Evolutionary conservation across 2,888 invertebrate species (phyloP).

Genomic region (Callinectes sapidus): DNA sequence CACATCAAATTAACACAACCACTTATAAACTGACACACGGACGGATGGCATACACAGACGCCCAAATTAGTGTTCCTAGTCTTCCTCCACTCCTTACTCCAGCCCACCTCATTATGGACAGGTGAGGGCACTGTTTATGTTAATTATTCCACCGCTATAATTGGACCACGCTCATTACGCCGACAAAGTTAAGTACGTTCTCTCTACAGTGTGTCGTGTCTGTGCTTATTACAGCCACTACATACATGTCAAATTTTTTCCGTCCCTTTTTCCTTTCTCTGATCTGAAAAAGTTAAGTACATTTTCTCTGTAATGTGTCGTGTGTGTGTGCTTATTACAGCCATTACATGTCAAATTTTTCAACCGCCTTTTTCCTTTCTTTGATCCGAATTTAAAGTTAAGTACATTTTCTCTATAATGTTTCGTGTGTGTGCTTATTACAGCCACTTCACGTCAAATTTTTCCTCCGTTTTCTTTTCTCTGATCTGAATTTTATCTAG

Average conservation of each 20-base stretch:
- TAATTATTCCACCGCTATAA: neutral
- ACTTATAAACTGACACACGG: conserved; percentile 10
- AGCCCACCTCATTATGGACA: neutral
- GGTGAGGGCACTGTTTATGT: conserved; percentile 18
- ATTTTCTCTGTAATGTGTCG: neutral
- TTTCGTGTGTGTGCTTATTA: neutral
- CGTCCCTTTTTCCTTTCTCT: neutral
- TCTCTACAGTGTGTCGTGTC: neutral
- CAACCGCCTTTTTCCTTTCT: neutral
- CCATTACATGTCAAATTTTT: neutral
- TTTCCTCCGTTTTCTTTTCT: neutral
- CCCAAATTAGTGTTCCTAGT: neutral
- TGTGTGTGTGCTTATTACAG: neutral
- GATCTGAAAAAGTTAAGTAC: no score
- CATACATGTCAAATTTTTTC: no score
- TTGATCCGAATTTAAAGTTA: neutral
- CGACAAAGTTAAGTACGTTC: neutral
- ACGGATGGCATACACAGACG: neutral
- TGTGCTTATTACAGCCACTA: no score
- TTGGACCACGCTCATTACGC: neutral
- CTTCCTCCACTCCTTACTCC: neutral
- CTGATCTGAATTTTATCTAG: neutral
- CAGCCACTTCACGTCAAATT: neutral
- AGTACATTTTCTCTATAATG: neutral
- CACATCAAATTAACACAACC: neutral